Evolutionary conservation across 2,113 vertebrate species (phyloP), one percentile per base, ranked within the genome.

Genomic region (Leptocoma aspasia): DNA sequence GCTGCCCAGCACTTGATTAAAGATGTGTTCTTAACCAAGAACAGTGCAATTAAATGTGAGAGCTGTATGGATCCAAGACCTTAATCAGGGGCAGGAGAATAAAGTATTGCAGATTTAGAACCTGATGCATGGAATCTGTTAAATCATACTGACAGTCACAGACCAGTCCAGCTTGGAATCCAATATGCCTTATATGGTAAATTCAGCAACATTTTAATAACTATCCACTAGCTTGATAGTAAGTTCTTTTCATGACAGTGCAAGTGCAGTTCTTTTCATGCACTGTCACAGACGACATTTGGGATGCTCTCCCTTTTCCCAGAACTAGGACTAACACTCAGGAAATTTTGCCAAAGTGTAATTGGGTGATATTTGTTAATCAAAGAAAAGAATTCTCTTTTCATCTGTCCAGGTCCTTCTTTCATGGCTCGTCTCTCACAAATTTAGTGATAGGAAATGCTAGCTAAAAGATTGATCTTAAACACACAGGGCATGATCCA

Each of bases 1-100:
- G 15, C 75, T 91, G 71, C 69, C 59, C 72, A 64, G 61, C 19
- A 39, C 85, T 88, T 92, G 95, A 92, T 90, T 94, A 81, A 95
- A 93, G 72, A 93, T 0, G 7, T 83, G 76, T 17, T 82, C 85
- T 88, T 71, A 82, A 93, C 69, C 37, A 64, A 85, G 68, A 70
- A 50, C 61, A 65, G 19, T 50, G 39, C 72, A 89, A 93, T 60
- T 91, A 84, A 90, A 66, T 84, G 72, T 57, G 65, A 68, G 56
- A 59, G 26, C 10, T 73, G 30, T 57, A 24, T 37, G 59, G 65
- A 91, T 82, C 76, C 76, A 87, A 94, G 64, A 80, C 79, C 54
- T 68, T 86, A 72, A 82, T 79, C 73, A 82, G 31, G 8, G 41
- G 42, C 39, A 75, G 71, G 31, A 91, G 76, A 90, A 87, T n/a